phyloP scores from a whole-genome alignment of 2,797 vertebrate species.

The Acropternis orthonyx region DNA sequence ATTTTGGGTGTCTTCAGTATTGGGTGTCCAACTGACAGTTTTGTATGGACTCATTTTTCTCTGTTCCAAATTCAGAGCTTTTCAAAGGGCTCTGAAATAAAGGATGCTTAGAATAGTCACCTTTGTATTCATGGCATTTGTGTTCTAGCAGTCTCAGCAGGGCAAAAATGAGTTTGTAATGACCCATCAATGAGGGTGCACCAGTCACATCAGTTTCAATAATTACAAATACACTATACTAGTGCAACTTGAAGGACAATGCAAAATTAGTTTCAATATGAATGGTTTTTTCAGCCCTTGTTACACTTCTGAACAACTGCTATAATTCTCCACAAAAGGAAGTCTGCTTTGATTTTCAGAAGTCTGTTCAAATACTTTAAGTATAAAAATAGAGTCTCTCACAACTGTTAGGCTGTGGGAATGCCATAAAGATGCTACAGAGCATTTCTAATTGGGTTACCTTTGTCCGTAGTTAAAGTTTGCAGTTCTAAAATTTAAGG shows the following conservation, averaged over 20 bases:
- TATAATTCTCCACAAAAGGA: neutral
- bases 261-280: neutral
- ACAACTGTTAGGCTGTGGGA: neutral
- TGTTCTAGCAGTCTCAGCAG: neutral
- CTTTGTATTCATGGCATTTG: neutral
- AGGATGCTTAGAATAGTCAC: neutral
- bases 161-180: neutral
- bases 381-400: constrained; percentile 10
- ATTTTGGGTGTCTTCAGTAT: neutral
- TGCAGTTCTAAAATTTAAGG: neutral
- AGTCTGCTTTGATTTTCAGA: constrained; percentile 6
- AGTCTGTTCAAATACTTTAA: neutral
- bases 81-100: neutral
- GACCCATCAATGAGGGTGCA: neutral
- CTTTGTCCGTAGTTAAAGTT: neutral
- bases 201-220: neutral
- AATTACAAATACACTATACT: neutral
- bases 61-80: neutral
- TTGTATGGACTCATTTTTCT: neutral
- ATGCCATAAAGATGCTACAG: neutral
- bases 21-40: neutral
- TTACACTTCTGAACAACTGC: neutral
- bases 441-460: neutral
- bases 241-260: neutral
- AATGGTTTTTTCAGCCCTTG: neutral